Evolutionary conservation across 1,140 invertebrate genomes (phyloP).

Genomic region (Eciton burchellii): DNA sequence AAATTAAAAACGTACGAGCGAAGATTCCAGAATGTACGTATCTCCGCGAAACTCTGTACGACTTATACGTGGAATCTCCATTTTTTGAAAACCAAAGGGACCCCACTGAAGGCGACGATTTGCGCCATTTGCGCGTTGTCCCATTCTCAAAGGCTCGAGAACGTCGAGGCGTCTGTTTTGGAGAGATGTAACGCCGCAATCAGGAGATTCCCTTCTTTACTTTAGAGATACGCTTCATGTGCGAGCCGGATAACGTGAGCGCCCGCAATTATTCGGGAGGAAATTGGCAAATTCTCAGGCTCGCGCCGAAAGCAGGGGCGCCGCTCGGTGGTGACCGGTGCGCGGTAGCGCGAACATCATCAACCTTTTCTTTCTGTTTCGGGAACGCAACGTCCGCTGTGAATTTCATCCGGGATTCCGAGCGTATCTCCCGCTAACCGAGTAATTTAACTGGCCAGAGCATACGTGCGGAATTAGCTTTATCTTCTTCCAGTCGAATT

Average conservation of each 20-base stretch:
- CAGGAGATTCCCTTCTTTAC: background rate
- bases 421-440: constrained; percentile 57
- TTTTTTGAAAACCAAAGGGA: too few species aligned
- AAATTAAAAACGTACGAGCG: background rate
- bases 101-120: too few species aligned
- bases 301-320: background rate
- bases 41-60: too few species aligned
- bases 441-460: constrained; percentile 55
- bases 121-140: too few species aligned
- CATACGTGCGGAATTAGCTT: constrained; percentile 62
- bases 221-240: background rate
- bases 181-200: background rate
- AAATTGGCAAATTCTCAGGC: constrained; percentile 2
- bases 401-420: constrained; percentile 62
- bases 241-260: background rate
- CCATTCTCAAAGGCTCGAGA: background rate
- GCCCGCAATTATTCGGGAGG: background rate
- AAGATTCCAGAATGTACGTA: background rate
- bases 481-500: constrained; percentile 38
- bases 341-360: constrained; percentile 34
- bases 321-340: background rate
- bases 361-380: constrained; percentile 43
- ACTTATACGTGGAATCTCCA: too few species aligned
- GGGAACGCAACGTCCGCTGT: background rate
- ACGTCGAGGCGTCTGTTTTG: background rate